Conservation (phyloP, 2,797 vertebrate genomes). For the Thaleichthys pacificus region DNA sequence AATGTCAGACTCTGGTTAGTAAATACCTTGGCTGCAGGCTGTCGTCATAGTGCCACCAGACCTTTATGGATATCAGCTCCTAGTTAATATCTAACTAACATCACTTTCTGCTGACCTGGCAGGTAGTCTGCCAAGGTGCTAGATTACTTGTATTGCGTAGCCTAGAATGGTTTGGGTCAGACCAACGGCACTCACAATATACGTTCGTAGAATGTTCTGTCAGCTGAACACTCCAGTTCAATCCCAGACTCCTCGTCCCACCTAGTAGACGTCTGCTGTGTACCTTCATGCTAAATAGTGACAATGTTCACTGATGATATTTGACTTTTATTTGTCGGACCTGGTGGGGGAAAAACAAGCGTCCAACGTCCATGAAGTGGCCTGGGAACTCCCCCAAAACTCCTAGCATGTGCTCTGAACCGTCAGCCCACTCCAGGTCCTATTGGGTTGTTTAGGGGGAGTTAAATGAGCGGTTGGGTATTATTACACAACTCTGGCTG, state of each 20-base stretch:
- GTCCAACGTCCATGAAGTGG: neutral
- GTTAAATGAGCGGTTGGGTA: constrained; percentile 65
- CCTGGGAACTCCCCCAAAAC: neutral
- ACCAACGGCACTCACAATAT: too few species aligned
- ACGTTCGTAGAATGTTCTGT: too few species aligned
- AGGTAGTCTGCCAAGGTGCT: constrained; percentile 17
- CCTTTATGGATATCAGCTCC: constrained; percentile 44
- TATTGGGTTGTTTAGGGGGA: constrained; percentile 60
- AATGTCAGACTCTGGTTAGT: constrained; percentile 46
- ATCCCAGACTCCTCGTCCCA: too few species aligned
- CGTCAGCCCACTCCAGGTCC: constrained; percentile 35
- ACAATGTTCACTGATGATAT: neutral
- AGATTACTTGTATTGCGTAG: neutral
- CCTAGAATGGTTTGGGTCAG: too few species aligned
- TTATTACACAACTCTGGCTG: constrained; percentile 68
- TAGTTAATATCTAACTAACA: constrained; percentile 64
- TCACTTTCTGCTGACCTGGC: neutral
- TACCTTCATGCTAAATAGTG: too few species aligned
- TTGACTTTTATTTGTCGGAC: neutral
- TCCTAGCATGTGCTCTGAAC: neutral
- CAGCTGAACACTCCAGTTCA: too few species aligned
- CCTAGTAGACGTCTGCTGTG: too few species aligned
- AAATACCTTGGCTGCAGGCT: constrained; percentile 56
- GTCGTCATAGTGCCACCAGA: constrained; percentile 35
- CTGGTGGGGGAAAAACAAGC: neutral